These are phyloP conservation scores for Mythimna loreyi DNA, from an alignment of 2,888 invertebrate genomes.

Conservation along the genomic window DNA sequence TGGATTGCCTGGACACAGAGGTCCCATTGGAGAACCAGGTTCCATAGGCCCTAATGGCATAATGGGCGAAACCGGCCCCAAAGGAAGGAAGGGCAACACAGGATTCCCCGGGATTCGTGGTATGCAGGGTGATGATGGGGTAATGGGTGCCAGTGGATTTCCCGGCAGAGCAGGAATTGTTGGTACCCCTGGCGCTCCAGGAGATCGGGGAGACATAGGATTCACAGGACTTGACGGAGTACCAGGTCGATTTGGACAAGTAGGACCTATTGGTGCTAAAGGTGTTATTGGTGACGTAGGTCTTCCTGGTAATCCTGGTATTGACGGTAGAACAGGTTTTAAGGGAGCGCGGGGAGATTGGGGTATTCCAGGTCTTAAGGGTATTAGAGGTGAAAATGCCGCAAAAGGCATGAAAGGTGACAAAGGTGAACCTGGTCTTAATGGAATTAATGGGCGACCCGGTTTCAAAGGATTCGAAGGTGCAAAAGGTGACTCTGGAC, in stretches of 20 bases:
- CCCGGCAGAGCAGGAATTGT: constrained; percentile 83
- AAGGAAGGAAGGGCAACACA: constrained; percentile 91
- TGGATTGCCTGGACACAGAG: constrained; percentile 93
- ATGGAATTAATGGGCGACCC: constrained; percentile 83
- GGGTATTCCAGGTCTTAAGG: constrained; percentile 90
- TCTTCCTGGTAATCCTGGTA: constrained; percentile 70
- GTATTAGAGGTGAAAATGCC: constrained; percentile 91
- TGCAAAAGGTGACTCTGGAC: constrained; percentile 79
- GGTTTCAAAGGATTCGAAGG: constrained; percentile 71
- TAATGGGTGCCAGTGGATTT: constrained; percentile 82
- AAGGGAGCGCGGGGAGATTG: constrained; percentile 88
- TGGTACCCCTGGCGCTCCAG: constrained; percentile 83
- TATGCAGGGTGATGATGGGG: constrained; percentile 79
- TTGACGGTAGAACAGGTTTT: constrained; percentile 75
- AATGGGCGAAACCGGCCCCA: constrained; percentile 82
- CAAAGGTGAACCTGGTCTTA: constrained; percentile 77
- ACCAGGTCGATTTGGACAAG: constrained; percentile 81
- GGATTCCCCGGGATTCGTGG: constrained; percentile 83
- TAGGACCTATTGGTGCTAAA: constrained; percentile 74
- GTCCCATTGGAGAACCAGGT: constrained; percentile 90
- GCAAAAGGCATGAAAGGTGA: constrained; percentile 92
- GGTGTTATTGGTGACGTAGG: constrained; percentile 76
- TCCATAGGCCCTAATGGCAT: constrained; percentile 82
- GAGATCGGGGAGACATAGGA: constrained; percentile 95
- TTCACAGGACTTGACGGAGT: constrained; percentile 87